Percentiles rank a stretch among this genome's conserved stretches.
Conservation (phyloP, 2,113 vertebrate genomes). For the Meles meles region DNA sequence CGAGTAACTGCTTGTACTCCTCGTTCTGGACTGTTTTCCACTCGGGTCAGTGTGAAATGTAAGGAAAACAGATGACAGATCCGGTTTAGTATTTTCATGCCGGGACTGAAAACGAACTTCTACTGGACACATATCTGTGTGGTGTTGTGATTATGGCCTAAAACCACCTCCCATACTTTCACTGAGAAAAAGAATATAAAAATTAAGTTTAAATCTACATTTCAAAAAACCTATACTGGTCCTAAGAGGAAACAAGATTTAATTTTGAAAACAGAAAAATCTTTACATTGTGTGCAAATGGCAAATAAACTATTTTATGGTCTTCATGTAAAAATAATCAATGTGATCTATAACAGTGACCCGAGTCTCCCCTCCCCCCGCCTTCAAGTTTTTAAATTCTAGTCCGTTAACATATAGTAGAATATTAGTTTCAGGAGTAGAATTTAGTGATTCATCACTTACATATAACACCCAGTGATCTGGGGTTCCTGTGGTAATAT, state of each 20-base stretch:
- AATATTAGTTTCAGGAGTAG: background rate
- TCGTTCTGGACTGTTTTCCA: rapidly evolving
- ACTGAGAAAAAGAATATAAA: background rate
- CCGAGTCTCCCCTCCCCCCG: background rate
- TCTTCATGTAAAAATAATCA: background rate
- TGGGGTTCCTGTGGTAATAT: background rate
- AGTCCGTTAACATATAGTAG: background rate
- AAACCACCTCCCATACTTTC: background rate
- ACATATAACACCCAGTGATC: background rate
- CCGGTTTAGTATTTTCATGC: background rate
- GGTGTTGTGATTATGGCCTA: background rate
- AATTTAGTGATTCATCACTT: background rate
- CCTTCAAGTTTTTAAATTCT: background rate
- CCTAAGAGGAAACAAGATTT: background rate
- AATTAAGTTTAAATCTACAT: background rate
- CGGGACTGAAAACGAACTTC: background rate
- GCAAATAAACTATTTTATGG: background rate
- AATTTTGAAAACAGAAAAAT: background rate
- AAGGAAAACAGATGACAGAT: background rate
- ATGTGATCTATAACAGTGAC: background rate
- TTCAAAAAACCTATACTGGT: background rate
- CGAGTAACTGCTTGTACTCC: background rate
- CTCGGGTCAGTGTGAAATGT: rapidly evolving
- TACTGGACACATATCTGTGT: background rate
- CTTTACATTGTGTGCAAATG: background rate